These are phyloP conservation scores for Aleiodes alternator DNA, from an alignment of 2,888 invertebrate genomes.

Conservation along the genomic window DNA sequence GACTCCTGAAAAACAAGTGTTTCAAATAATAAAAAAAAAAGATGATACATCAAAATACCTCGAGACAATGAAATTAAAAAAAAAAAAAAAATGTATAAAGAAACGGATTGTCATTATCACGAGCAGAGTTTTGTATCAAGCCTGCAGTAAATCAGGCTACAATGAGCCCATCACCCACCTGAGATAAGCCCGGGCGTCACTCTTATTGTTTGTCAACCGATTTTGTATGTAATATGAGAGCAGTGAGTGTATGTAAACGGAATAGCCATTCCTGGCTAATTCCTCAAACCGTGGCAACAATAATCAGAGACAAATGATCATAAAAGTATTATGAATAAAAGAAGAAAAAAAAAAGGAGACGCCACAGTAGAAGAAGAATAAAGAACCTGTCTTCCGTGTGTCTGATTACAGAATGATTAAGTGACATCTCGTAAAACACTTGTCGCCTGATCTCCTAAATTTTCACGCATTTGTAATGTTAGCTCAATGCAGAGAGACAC, in stretches of 20 bases:
- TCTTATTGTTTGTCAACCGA: slow-evolving; percentile 40
- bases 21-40: too few relatives aligned
- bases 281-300: background rate
- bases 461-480: too few relatives aligned
- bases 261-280: slow-evolving; percentile 24
- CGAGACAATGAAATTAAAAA: too few relatives aligned
- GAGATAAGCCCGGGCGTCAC: slow-evolving; percentile 48
- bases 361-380: background rate
- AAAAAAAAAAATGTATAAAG: background rate
- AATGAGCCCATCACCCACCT: slow-evolving; percentile 27
- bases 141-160: slow-evolving; percentile 44
- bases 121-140: slow-evolving; percentile 7
- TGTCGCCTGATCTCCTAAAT: too few relatives aligned
- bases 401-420: slow-evolving; percentile 6
- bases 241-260: background rate
- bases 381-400: background rate
- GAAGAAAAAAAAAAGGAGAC: background rate
- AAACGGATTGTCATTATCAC: slow-evolving; percentile 15
- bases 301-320: too few relatives aligned
- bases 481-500: too few relatives aligned
- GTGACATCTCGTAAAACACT: slow-evolving; percentile 8
- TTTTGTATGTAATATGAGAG: slow-evolving; percentile 21
- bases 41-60: too few relatives aligned
- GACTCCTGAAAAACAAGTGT: too few relatives aligned
- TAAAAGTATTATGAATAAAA: too few relatives aligned